Evolutionary conservation across 2,888 invertebrate genomes (phyloP).

Genomic region (Nemotelus pantherinus): DNA sequence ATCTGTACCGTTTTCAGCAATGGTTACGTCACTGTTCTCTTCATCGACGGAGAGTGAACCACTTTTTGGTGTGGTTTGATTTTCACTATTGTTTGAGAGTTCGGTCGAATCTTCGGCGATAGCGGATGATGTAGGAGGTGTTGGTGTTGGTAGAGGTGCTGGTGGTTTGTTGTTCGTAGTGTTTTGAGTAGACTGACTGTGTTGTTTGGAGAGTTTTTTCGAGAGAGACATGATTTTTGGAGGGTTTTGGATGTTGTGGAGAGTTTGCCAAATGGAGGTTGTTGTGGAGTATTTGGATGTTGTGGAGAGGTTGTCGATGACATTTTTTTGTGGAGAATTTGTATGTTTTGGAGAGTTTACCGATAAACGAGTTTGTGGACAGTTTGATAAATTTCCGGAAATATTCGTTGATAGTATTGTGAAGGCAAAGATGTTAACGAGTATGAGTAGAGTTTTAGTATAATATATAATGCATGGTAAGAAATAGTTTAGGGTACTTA

Average conservation of each 20-base stretch:
- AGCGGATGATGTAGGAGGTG: constrained; percentile 45
- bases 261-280: background rate
- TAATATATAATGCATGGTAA: no score
- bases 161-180: background rate
- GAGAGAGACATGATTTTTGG: background rate
- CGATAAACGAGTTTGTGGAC: no score
- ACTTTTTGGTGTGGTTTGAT: constrained; percentile 54
- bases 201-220: constrained; percentile 1
- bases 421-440: no score
- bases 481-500: constrained; percentile 66
- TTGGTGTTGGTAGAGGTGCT: background rate
- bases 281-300: background rate
- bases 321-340: no score
- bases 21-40: constrained; percentile 63
- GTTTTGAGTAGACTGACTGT: background rate
- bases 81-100: constrained; percentile 5
- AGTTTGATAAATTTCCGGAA: no score
- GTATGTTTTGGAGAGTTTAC: no score
- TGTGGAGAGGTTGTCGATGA: no score
- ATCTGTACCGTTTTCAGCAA: constrained; percentile 60
- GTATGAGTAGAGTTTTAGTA: no score
- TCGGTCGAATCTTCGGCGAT: constrained; percentile 52
- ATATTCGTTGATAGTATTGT: no score
- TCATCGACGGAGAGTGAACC: constrained; percentile 63
- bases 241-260: background rate